phyloP scores from a whole-genome alignment of 92 coral and sea anemone genomes.

The Zoanthus sociatus region DNA sequence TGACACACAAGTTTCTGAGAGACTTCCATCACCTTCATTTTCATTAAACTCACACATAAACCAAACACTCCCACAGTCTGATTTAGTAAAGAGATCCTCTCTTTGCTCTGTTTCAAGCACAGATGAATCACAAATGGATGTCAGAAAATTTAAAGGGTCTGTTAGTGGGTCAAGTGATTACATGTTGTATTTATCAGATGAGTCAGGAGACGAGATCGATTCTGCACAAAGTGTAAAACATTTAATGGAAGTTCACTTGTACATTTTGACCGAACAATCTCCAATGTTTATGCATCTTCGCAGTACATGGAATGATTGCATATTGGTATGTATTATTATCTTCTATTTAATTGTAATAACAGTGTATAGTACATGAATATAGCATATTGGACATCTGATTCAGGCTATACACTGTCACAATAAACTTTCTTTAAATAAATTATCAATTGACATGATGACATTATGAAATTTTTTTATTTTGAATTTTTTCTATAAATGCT shows the following conservation, averaged over 20 bases:
- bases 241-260: slow-evolving; percentile 72
- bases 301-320: slow-evolving; percentile 96
- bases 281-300: slow-evolving; percentile 89
- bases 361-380: no score
- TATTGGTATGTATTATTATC: slow-evolving; percentile 73
- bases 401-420: no score
- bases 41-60: neutral
- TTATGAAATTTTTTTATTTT: no score
- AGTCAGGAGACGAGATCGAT: slow-evolving; percentile 57
- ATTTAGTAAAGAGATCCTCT: neutral
- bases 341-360: no score
- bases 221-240: neutral
- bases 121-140: neutral
- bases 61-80: neutral
- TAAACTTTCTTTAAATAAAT: no score
- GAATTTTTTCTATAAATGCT: no score
- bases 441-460: no score
- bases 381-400: no score
- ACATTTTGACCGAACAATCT: slow-evolving; percentile 79
- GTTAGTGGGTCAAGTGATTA: slow-evolving; percentile 51
- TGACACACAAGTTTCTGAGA: neutral
- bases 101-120: neutral
- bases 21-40: neutral
- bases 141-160: slow-evolving; percentile 26
- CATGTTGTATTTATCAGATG: slow-evolving; percentile 23